phyloP scores from a whole-genome alignment of 2,888 invertebrate species.

The Ypsolopha sequella region DNA sequence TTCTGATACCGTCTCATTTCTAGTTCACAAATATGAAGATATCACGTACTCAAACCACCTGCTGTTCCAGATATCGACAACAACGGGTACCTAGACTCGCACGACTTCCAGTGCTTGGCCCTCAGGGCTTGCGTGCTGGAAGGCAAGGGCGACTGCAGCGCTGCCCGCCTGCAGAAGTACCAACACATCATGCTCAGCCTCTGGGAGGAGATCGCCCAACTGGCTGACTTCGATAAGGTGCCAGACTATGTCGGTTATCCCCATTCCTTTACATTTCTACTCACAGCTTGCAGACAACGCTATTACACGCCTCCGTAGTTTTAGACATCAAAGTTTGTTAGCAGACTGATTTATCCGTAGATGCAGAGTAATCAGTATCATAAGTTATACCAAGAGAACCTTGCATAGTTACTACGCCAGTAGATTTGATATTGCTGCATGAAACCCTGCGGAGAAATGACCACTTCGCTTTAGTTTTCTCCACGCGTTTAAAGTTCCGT shows the following conservation, averaged over 20 bases:
- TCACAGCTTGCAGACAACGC: constrained; percentile 18
- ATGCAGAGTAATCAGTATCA: not conserved
- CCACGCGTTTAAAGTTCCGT: no score
- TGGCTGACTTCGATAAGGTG: constrained; percentile 91
- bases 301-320: constrained; percentile 10
- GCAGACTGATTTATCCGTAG: not conserved
- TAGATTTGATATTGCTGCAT: not conserved
- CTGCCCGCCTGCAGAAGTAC: constrained; percentile 79
- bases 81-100: constrained; percentile 85
- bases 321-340: not conserved
- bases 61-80: constrained; percentile 80
- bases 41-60: not conserved
- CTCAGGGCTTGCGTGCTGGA: constrained; percentile 84
- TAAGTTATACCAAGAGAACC: no score
- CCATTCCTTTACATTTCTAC: constrained; percentile 28
- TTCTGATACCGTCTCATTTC: no score
- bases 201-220: constrained; percentile 88
- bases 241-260: constrained; percentile 68
- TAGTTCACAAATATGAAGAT: not conserved
- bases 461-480: not conserved
- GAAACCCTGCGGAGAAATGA: not conserved
- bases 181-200: constrained; percentile 86
- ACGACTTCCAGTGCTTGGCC: constrained; percentile 87
- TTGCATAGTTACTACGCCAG: not conserved
- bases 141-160: constrained; percentile 85